phyloP scores from a whole-genome alignment of 2,888 invertebrate species.

The Tubiluchus corallicola region DNA sequence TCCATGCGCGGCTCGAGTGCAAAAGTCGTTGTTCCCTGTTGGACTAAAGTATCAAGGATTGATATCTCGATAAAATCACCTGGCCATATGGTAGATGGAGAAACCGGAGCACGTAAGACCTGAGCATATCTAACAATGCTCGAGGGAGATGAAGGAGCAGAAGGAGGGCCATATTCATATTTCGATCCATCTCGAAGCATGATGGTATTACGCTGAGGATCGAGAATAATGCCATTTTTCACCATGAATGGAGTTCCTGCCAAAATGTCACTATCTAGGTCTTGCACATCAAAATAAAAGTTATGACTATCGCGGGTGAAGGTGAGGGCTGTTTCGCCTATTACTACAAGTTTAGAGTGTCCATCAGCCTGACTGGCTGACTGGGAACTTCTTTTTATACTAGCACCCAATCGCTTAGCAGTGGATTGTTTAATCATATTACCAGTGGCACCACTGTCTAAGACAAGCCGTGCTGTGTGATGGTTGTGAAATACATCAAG shows the following conservation, averaged over 20 bases:
- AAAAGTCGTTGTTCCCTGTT: too few relatives aligned
- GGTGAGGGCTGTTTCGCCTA: neutral
- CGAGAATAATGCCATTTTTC: constrained; percentile 14
- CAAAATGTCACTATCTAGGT: constrained; percentile 13
- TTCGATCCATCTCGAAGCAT: constrained; percentile 5
- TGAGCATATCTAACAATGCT: neutral
- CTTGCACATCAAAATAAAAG: constrained; percentile 5
- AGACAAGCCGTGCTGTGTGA: neutral
- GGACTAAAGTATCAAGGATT: too few relatives aligned
- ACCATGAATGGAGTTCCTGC: constrained; percentile 16
- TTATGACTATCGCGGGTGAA: neutral
- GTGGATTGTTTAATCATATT: neutral
- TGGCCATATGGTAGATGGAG: neutral
- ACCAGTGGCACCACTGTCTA: neutral
- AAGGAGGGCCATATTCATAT: neutral
- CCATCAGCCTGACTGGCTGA: neutral
- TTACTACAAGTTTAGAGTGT: neutral
- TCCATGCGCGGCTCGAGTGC: neutral
- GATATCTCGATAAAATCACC: neutral
- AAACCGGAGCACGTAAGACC: neutral
- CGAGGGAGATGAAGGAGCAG: neutral
- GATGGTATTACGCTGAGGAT: constrained; percentile 13
- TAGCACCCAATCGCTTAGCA: neutral
- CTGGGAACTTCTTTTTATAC: neutral
- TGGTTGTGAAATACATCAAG: neutral